phyloP scores from a whole-genome alignment of 2,888 invertebrate genomes.

The Anarsia innoxiella region DNA sequence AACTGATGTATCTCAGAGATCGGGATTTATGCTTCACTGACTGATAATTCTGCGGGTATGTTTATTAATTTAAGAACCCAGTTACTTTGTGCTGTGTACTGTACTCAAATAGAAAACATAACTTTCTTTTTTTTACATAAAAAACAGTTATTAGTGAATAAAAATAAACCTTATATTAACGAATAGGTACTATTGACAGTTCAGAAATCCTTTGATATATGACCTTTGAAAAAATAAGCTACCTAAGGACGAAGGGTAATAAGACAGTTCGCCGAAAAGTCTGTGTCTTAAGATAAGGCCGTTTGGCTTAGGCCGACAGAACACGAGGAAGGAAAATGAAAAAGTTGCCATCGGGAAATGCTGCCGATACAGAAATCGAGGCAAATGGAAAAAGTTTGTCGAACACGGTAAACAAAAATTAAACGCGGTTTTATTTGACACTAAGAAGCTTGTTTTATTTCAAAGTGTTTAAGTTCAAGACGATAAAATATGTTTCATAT shows the following conservation, averaged over 20 bases:
- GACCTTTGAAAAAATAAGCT: neutral
- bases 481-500: neutral
- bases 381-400: conserved; percentile 55
- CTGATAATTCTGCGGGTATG: too few relatives aligned
- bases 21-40: too few relatives aligned
- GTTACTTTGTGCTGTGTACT: too few relatives aligned
- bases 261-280: conserved; percentile 5
- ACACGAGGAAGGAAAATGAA: conserved; percentile 40
- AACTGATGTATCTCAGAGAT: too few relatives aligned
- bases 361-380: conserved; percentile 45
- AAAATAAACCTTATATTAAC: too few relatives aligned
- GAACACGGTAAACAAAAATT: conserved; percentile 40
- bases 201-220: conserved; percentile 3
- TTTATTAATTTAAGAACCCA: too few relatives aligned
- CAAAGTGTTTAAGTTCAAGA: neutral
- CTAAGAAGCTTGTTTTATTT: neutral
- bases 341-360: conserved; percentile 44
- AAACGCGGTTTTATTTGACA: conserved; percentile 26
- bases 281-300: conserved; percentile 9
- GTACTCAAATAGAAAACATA: too few relatives aligned
- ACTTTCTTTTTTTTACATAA: too few relatives aligned
- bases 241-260: too few relatives aligned
- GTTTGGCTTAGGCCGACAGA: conserved; percentile 1
- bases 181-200: too few relatives aligned
- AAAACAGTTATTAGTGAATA: too few relatives aligned